Base-by-base conservation (phyloP, 2,113 vertebrate genomes). In the Phylloscopus trochiloides region DNA sequence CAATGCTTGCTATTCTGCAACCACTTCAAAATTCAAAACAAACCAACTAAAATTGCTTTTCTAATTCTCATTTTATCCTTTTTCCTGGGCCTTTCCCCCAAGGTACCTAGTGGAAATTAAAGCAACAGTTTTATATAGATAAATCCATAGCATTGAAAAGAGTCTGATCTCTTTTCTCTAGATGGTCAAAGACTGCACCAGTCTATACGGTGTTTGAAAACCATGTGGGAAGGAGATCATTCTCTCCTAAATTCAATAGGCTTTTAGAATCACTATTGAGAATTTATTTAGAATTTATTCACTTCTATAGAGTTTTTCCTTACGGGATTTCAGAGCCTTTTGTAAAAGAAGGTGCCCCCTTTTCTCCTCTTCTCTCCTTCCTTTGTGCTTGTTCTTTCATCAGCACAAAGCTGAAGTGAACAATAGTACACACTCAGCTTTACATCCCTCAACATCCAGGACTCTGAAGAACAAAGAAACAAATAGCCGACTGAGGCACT, bases 331-430 rank as follows among this genome's bases (percentile, higher is more conserved):
- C 87, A 88, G 80, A 89, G 62, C 71, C 71, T 76, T 92, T 95
- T 91, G 22, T 87, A 65, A 14, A 45, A 94, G 66, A 89, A 91
- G 10, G 51, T 94, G 80, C 65, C 54, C 86, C 86, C 73, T 85
- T 95, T 78, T 94, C 86, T 96, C 31, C n/a, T 87, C 47, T 94
- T 47, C 59, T 87, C 47, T 86, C 48, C 31, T 43, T 95, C 61
- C 52, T 92, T 92, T 97, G 91, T 94, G 48, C 45, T n/a, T 87
- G 45, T 25, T 65, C 88, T 96, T 96, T 95, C 87, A 95, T 80
- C 42, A 76, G 66, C 77, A 94, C 89, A 95, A 96, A 95, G 95
- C 80, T 87, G 32, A 85, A 92, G 66, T 43, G 94, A 95, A 95
- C 91, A 96, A 95, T 89, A 87, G 45, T 85, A 68, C 51, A 90